Percentiles rank a stretch among this genome's conserved stretches.
These are phyloP conservation scores for Micropoecilia bifurca DNA, from an alignment of 2,797 vertebrate genomes.

Conservation along the genomic window DNA sequence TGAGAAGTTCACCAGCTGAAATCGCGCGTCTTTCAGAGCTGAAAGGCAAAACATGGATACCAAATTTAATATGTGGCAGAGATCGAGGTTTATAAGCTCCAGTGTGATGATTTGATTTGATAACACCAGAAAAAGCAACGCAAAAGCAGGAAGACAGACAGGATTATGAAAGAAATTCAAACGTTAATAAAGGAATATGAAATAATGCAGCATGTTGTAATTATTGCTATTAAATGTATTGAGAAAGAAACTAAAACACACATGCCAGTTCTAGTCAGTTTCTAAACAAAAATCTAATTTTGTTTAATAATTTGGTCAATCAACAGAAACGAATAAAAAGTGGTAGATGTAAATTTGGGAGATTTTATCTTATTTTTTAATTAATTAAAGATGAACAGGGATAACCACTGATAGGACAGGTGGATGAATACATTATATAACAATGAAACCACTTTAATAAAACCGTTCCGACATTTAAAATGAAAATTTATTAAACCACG, in stretches of 20 bases:
- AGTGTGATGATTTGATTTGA: background rate
- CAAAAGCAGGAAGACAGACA: background rate
- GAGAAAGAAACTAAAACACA: background rate
- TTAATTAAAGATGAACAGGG: background rate
- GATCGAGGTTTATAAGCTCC: background rate
- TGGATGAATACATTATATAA: too few species aligned
- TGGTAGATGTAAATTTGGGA: background rate
- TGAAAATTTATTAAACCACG: background rate
- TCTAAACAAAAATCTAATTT: background rate
- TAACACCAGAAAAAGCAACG: background rate
- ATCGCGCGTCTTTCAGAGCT: slow-evolving; percentile 97
- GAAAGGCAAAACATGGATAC: slow-evolving; percentile 10
- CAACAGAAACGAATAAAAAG: background rate
- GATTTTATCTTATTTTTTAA: background rate
- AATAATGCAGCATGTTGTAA: too few species aligned
- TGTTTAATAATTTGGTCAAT: background rate
- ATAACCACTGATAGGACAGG: too few species aligned
- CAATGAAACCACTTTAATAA: background rate
- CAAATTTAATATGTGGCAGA: background rate
- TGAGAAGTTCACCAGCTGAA: slow-evolving; percentile 99
- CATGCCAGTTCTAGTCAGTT: background rate
- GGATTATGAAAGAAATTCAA: background rate
- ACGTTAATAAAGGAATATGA: background rate
- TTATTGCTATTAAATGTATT: too few species aligned
- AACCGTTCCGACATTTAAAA: background rate